Conservation (phyloP, 2,797 vertebrate genomes). For the Orientallactaga sibirica region DNA sequence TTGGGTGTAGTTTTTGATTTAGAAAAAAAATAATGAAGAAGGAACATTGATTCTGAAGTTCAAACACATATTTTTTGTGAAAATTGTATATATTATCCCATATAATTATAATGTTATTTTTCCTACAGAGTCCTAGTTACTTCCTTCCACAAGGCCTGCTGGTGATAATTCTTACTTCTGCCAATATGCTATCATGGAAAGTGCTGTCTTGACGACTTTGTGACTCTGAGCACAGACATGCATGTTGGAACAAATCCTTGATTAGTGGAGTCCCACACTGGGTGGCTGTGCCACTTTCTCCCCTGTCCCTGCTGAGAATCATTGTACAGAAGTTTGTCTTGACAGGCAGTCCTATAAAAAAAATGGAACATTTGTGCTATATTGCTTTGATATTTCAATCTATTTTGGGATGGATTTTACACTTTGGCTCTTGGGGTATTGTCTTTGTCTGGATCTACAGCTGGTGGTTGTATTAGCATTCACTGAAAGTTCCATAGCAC, state of each 20-base stretch:
- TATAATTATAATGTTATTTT: neutral
- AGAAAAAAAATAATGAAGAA: constrained; percentile 1
- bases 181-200: neutral
- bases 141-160: neutral
- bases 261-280: constrained; percentile 30
- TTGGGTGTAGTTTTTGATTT: neutral
- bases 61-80: constrained; percentile 7
- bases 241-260: constrained; percentile 69
- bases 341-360: constrained; percentile 61
- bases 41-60: neutral
- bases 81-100: neutral
- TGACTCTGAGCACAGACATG: constrained; percentile 27
- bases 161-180: neutral
- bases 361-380: constrained; percentile 55
- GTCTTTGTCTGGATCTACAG: constrained; percentile 52
- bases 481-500: neutral
- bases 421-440: constrained; percentile 49
- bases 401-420: constrained; percentile 62
- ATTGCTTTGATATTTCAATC: constrained; percentile 65
- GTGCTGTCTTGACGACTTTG: neutral
- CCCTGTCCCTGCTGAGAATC: constrained; percentile 64
- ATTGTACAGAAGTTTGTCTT: constrained; percentile 66
- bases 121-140: neutral
- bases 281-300: neutral
- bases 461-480: constrained; percentile 29